Evolutionary conservation across 92 coral and sea anemone species (phyloP).

Genomic region (Parazoanthus atlanticus): DNA sequence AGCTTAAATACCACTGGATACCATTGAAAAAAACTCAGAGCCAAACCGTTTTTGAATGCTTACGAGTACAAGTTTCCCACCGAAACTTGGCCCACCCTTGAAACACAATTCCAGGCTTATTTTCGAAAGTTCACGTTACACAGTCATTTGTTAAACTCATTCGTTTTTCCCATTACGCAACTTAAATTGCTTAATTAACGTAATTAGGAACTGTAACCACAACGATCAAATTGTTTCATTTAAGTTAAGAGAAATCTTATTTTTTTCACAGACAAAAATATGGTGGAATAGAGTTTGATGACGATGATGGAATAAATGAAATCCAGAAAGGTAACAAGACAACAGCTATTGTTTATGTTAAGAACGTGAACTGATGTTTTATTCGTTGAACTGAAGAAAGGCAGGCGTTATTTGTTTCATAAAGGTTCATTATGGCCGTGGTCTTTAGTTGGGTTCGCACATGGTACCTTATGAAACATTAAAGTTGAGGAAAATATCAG

Average conservation of each 20-base stretch:
- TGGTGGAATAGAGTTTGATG: background rate
- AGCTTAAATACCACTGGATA: too few species aligned
- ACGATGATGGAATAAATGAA: background rate
- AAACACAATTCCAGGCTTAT: background rate
- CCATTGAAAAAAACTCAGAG: too few species aligned
- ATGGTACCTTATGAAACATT: background rate
- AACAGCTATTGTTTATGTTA: background rate
- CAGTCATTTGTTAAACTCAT: too few species aligned
- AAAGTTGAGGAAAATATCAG: background rate
- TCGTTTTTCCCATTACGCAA: too few species aligned
- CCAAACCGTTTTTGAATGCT: too few species aligned
- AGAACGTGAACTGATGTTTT: background rate
- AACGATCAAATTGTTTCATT: background rate
- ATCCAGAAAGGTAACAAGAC: background rate
- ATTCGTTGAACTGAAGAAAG: background rate
- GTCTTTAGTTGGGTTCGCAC: background rate
- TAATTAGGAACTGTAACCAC: background rate
- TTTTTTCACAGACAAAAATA: conserved; percentile 2
- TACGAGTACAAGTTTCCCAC: too few species aligned
- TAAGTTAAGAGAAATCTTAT: background rate
- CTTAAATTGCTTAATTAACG: background rate
- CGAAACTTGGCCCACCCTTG: too few species aligned
- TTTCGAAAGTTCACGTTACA: too few species aligned
- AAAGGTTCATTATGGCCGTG: background rate
- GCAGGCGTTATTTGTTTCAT: background rate